Percentiles rank a stretch among this genome's conserved stretches.
phyloP scores from a whole-genome alignment of 2,888 invertebrate species.

The Ophion obscuratus region DNA sequence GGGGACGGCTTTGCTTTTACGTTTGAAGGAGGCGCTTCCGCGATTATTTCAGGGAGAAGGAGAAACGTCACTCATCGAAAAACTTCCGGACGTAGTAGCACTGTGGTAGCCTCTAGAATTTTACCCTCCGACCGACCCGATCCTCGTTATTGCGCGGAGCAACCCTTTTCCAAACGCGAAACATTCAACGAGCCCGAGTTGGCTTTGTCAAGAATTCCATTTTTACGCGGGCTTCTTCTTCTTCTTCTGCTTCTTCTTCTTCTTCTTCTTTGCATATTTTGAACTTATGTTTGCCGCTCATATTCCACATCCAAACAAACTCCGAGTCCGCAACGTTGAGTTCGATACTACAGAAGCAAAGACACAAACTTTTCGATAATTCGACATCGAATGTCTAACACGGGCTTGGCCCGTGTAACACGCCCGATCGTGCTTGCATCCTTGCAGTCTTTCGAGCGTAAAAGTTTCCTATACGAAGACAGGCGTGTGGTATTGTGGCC shows the following conservation, averaged over 20 bases:
- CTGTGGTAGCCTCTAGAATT: constrained; percentile 32
- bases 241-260: no score
- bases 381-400: constrained; percentile 4
- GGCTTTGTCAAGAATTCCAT: no score
- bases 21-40: constrained; percentile 51
- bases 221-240: no score
- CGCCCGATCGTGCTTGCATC: constrained; percentile 31
- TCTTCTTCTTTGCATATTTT: no score
- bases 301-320: no score
- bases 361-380: constrained; percentile 23
- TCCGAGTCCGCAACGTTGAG: no score
- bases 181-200: no score
- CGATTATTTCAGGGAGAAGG: constrained; percentile 67
- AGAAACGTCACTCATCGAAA: constrained; percentile 49
- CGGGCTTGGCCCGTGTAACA: constrained; percentile 20
- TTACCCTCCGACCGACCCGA: background rate
- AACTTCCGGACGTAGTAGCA: constrained; percentile 1
- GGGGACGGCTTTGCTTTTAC: constrained; percentile 1
- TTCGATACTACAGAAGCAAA: no score
- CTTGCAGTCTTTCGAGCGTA: constrained; percentile 22
- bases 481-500: constrained; percentile 59
- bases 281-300: no score
- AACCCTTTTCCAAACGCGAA: no score
- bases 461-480: constrained; percentile 13
- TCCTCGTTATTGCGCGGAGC: no score